Evolutionary conservation across 2,113 vertebrate genomes (phyloP), one percentile per base, ranked within the genome.

Genomic region (Riparia riparia): DNA sequence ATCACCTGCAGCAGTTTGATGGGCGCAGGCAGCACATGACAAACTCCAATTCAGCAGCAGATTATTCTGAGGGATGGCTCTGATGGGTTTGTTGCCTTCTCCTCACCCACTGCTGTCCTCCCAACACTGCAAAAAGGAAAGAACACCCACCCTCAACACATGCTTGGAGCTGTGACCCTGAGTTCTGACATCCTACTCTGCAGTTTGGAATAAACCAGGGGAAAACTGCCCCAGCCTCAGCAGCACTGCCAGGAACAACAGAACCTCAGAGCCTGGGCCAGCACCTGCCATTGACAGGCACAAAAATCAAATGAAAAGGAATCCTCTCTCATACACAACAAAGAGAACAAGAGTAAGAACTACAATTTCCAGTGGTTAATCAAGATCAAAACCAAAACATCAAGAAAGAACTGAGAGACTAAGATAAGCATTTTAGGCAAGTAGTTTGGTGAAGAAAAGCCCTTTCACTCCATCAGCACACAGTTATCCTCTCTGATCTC

Each of bases 201-300:
- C 44, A 79, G 21, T 17, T 13, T 31, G 34, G 42, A 37, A 68
- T 14, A 41, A 90, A 47, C 10, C 5, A 37, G 10, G 29, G n/a
- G 32, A 6, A 3, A 37, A 63, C 0, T 49, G 50, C 31, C 29
- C 41, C 63, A 26, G 60, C 1, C 14, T 5, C 39, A 19, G 21
- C 63, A 54, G 45, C 66, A n/a, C 13, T 15, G 22, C 12, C 28
- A 42, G n/a, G 49, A 53, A 25, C 22, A 63, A 11, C 16, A n/a
- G 28, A 41, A 10, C 12, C 11, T 16, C 76, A 60, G n/a, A 45
- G 44, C 19, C 53, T 17, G 39, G 39, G 32, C 19, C 76, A 26
- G 44, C 63, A 32, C 26, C 45, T 19, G 31, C 7, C 15, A 14
- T 0, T 20, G 0, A 34, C 0, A 24, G 50, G 54, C 17, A 26